Conservation (phyloP, 2,888 invertebrate species). For the Callyntrura sp. region DNA sequence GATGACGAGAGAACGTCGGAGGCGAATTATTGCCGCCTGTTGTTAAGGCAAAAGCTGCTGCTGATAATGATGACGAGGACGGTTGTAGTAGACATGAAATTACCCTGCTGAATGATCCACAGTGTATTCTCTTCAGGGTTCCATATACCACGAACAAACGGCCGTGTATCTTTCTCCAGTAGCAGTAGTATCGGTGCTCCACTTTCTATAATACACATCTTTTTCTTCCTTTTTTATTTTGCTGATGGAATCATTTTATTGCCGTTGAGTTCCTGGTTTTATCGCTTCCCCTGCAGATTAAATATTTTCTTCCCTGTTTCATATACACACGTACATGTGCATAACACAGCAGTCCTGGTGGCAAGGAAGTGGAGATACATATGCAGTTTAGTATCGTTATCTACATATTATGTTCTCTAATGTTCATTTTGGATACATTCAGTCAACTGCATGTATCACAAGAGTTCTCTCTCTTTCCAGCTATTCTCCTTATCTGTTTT, state of each 20-base stretch:
- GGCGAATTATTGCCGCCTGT: conserved; percentile 74
- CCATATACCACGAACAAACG: neutral
- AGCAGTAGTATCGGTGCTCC: too few relatives aligned
- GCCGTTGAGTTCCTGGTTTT: conserved; percentile 73
- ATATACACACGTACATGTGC: conserved; percentile 11
- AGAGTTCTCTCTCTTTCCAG: conserved; percentile 17
- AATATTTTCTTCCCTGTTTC: conserved; percentile 74
- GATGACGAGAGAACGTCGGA: neutral
- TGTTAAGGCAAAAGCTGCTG: conserved; percentile 71
- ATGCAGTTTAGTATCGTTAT: conserved; percentile 43
- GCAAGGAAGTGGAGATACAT: neutral
- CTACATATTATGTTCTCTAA: conserved; percentile 40
- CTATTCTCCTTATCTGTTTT: conserved; percentile 28
- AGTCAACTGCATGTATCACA: conserved; percentile 7
- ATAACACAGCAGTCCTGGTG: neutral
- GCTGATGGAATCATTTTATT: conserved; percentile 78
- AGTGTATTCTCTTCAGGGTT: conserved; percentile 22
- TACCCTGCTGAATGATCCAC: conserved; percentile 73
- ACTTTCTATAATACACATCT: neutral
- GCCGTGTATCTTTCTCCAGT: conserved; percentile 21
- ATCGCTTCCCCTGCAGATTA: conserved; percentile 78
- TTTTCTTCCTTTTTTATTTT: conserved; percentile 66
- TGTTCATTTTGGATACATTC: conserved; percentile 45
- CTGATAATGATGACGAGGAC: conserved; percentile 68
- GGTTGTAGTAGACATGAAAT: conserved; percentile 75